phyloP scores from a whole-genome alignment of 2,113 vertebrate species.

The Cyprinodon tularosa region DNA sequence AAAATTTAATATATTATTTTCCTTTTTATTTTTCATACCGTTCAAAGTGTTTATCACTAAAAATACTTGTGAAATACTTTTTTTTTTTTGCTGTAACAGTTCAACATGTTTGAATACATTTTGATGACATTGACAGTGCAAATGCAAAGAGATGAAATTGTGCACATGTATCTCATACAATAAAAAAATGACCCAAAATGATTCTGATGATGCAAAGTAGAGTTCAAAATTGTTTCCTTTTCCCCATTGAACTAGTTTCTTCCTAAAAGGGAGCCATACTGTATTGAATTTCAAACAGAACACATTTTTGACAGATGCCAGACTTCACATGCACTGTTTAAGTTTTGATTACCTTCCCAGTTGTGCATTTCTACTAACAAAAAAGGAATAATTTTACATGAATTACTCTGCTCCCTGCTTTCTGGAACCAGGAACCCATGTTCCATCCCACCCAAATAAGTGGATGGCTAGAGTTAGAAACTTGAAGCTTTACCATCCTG shows the following conservation, averaged over 20 bases:
- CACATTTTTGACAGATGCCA: constrained; percentile 20
- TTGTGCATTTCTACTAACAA: background rate
- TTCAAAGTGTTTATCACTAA: background rate
- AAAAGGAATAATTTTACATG: constrained; percentile 59
- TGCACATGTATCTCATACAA: background rate
- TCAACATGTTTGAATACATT: background rate
- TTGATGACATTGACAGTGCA: background rate
- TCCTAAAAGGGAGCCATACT: constrained; percentile 15
- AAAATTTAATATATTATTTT: too few species aligned
- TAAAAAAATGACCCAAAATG: background rate
- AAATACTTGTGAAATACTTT: background rate
- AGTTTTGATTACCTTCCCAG: background rate
- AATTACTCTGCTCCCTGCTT: constrained; percentile 43
- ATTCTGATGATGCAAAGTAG: background rate
- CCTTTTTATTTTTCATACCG: too few species aligned
- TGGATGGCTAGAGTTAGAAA: constrained; percentile 65
- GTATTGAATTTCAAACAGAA: constrained; percentile 12
- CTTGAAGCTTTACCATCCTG: constrained; percentile 61
- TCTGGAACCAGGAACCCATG: constrained; percentile 48
- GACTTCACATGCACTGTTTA: constrained; percentile 28
- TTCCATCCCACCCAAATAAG: constrained; percentile 54
- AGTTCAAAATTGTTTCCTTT: background rate
- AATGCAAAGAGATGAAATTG: background rate
- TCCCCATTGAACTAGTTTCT: background rate
- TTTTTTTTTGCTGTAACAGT: background rate